A percentile compares a stretch with the other conserved stretches of the same genome.
These are phyloP conservation scores for Ciconia boyciana DNA, from an alignment of 2,113 vertebrate species.

Conservation along the genomic window DNA sequence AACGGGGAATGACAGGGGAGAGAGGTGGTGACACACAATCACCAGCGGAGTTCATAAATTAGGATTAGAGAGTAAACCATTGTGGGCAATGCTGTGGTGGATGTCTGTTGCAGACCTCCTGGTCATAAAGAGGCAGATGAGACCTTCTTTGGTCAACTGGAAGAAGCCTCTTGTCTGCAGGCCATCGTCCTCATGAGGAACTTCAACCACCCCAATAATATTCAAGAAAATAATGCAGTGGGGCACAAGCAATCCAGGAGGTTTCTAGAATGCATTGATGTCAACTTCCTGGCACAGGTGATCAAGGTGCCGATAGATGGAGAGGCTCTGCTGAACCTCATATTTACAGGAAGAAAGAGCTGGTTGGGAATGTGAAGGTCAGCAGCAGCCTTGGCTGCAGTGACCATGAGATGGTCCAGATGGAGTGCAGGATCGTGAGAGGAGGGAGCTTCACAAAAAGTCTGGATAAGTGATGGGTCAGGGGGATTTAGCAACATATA, in stretches of 20 bases:
- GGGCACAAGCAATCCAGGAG: background rate
- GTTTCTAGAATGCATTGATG: background rate
- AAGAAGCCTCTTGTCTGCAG: background rate
- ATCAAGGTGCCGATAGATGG: rapidly evolving
- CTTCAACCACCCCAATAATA: background rate
- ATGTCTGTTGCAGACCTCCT: rapidly evolving
- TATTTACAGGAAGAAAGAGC: background rate
- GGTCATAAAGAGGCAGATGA: background rate
- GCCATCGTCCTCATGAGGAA: background rate
- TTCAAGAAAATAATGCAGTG: background rate
- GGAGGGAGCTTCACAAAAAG: background rate
- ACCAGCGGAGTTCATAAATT: background rate
- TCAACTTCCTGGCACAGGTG: background rate
- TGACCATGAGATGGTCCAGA: rapidly evolving
- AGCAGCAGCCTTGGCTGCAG: background rate
- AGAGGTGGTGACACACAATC: background rate
- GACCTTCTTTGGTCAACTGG: background rate
- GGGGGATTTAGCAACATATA: background rate
- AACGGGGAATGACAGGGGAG: rapidly evolving
- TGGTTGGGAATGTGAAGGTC: background rate
- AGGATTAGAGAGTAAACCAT: background rate
- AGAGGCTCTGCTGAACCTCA: background rate
- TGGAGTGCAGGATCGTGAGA: background rate
- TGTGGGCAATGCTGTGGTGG: background rate
- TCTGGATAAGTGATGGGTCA: background rate